Base-by-base conservation (phyloP, 1,140 invertebrate genomes). In the Globodera ellingtonae region DNA sequence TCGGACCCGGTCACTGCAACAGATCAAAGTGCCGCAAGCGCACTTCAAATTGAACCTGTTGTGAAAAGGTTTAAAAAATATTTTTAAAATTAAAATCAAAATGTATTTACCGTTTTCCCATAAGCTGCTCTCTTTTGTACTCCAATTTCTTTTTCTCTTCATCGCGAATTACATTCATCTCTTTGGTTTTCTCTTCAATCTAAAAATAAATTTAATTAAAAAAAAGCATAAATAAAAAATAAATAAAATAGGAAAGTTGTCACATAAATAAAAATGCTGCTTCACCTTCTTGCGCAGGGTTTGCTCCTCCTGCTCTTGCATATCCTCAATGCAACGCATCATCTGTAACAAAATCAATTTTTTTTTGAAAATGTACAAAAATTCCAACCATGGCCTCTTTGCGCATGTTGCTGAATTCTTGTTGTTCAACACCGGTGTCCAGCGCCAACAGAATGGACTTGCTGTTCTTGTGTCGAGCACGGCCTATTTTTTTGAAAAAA, bases 361-460 rank as follows among this genome's bases (percentile, higher is more conserved):
- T 65, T 65, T 24, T 24, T 10, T 10, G 18, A 18, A 59, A 59
- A 59, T 15, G 18, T 15, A 59, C 7, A 52, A 52, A 52, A 52
- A 13, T 7, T 13, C 50, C 66, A 67, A 67, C 75, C 80, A 86
- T 69, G 9, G 69, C 72, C 69, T 86, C 86, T 46, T 81, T 83
- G 7, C 70, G 67, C 72, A 86, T 85, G 66, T 86, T 86, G 6
- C 74, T n/a, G 52, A 85, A 75, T 72, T 86, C 85, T n/a, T 75
- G 56, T 69, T 67, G 62, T 47, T 85, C 80, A 10, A 84, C 62
- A 35, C 50, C 52, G 8, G 52, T 70, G 62, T 84, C 82, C 44
- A 85, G 56, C 8, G 86, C 81, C 47, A 86, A 47, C 21, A 86
- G 70, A 50, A 86, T 72, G 1, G 84, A 75, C 18, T 52, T 15